A percentile compares a stretch with the other conserved stretches of the same genome.
Conservation (phyloP, 2,888 invertebrate genomes). For the Apodemia zela region DNA sequence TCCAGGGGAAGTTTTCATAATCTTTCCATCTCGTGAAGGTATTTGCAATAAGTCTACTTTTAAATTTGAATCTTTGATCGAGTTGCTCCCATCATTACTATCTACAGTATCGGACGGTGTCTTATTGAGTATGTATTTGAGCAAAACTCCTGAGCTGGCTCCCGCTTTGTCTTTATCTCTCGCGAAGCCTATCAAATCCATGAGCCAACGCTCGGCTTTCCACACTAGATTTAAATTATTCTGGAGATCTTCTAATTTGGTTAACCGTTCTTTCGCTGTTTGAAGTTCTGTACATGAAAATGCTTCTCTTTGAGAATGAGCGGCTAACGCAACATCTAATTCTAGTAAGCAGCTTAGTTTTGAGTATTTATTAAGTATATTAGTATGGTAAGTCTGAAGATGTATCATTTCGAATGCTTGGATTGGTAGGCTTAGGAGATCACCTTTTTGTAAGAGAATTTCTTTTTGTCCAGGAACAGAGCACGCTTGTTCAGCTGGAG, state of each 20-base stretch:
- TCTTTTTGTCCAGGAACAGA: slow-evolving; percentile 93
- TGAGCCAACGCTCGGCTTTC: slow-evolving; percentile 97
- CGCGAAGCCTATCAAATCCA: slow-evolving; percentile 96
- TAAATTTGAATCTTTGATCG: slow-evolving; percentile 66
- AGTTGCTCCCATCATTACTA: slow-evolving; percentile 56
- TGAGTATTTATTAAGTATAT: slow-evolving; percentile 94
- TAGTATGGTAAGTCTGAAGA: slow-evolving; percentile 94
- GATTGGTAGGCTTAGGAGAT: slow-evolving; percentile 93
- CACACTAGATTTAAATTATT: slow-evolving; percentile 92
- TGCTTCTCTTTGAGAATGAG: slow-evolving; percentile 96
- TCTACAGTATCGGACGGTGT: slow-evolving; percentile 51
- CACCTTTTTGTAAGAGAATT: slow-evolving; percentile 90
- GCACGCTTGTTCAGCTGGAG: slow-evolving; percentile 95
- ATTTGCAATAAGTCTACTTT: slow-evolving; percentile 81
- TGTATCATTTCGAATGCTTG: slow-evolving; percentile 98
- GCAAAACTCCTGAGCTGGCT: slow-evolving; percentile 68
- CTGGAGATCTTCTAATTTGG: slow-evolving; percentile 91
- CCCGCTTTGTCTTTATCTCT: slow-evolving; percentile 84
- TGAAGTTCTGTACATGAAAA: slow-evolving; percentile 94
- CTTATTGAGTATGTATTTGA: slow-evolving; percentile 65
- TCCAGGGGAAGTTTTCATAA: slow-evolving; percentile 87
- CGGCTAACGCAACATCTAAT: slow-evolving; percentile 93
- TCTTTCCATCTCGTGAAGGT: slow-evolving; percentile 86
- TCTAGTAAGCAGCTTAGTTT: slow-evolving; percentile 96
- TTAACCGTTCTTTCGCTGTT: slow-evolving; percentile 90